Conservation (phyloP, 2,888 invertebrate genomes). For the Embidobia sp. region DNA sequence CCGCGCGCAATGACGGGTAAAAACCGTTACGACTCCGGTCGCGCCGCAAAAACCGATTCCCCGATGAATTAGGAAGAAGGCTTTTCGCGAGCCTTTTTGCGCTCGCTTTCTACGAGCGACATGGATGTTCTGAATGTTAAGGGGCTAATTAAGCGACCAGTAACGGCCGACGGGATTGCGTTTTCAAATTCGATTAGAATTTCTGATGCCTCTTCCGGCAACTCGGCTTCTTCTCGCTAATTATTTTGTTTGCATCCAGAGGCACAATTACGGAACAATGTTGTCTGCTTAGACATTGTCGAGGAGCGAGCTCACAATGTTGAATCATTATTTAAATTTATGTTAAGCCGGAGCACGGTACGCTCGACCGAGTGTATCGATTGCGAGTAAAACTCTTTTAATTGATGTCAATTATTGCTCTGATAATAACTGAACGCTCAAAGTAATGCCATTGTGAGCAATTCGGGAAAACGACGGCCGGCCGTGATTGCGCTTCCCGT, state of each 20-base stretch:
- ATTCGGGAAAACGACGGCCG: constrained; percentile 21
- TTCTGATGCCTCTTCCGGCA: constrained; percentile 14
- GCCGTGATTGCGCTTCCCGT: constrained; percentile 20
- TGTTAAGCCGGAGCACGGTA: constrained; percentile 6
- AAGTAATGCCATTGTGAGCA: constrained; percentile 6
- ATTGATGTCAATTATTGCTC: constrained; percentile 44
- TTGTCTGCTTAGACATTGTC: constrained; percentile 1
- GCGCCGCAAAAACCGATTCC: neutral
- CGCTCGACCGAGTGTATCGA: constrained; percentile 20
- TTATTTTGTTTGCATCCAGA: constrained; percentile 40
- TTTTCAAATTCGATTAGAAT: constrained; percentile 19
- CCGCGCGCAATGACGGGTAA: too few relatives aligned
- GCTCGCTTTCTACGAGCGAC: constrained; percentile 6
- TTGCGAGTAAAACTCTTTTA: constrained; percentile 15
- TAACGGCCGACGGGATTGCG: neutral
- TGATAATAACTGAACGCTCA: constrained; percentile 30
- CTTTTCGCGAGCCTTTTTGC: constrained; percentile 11
- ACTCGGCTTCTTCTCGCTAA: constrained; percentile 8
- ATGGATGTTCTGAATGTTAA: constrained; percentile 6
- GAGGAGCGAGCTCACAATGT: constrained; percentile 16
- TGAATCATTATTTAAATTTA: constrained; percentile 42
- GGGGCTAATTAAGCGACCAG: neutral
- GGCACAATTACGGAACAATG: constrained; percentile 16
- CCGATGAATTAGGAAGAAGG: neutral
- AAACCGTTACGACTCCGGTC: neutral